Conservation (phyloP, 2,888 invertebrate species). For the Psylliodes chrysocephalus region DNA sequence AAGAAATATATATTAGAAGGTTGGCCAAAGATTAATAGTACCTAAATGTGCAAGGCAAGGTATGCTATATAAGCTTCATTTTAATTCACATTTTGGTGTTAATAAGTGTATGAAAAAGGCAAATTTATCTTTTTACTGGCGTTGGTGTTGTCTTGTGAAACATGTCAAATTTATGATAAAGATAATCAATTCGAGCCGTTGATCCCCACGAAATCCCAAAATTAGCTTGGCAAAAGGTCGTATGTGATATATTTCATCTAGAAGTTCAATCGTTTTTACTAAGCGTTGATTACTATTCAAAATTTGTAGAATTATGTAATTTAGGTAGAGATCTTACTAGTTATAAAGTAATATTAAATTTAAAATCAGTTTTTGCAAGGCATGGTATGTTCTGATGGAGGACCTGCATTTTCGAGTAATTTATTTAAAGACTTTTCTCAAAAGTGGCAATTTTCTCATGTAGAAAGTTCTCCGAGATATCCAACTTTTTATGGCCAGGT, state of each 20-base stretch:
- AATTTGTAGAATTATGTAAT: neutral
- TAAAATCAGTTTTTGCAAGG: neutral
- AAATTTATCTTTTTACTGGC: slow-evolving; percentile 14
- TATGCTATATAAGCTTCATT: slow-evolving; percentile 1
- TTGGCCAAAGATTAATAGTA: neutral
- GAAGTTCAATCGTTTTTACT: neutral
- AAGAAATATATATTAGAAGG: slow-evolving; percentile 14
- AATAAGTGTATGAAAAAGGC: neutral
- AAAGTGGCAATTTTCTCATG: neutral
- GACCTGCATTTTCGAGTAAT: neutral
- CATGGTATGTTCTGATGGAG: neutral
- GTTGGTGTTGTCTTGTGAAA: neutral
- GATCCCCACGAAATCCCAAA: neutral
- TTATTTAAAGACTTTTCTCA: neutral
- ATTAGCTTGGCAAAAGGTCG: neutral
- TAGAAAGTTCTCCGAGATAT: neutral
- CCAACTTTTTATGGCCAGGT: neutral
- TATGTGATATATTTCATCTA: neutral
- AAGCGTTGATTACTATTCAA: neutral
- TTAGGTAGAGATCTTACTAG: neutral
- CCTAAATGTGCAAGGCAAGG: neutral
- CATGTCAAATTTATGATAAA: neutral
- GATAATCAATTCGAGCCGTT: neutral
- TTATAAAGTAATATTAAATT: neutral
- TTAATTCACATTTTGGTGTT: slow-evolving; percentile 5